Base-by-base conservation (phyloP, 2,888 invertebrate genomes). In the Stenodema calcarata region DNA sequence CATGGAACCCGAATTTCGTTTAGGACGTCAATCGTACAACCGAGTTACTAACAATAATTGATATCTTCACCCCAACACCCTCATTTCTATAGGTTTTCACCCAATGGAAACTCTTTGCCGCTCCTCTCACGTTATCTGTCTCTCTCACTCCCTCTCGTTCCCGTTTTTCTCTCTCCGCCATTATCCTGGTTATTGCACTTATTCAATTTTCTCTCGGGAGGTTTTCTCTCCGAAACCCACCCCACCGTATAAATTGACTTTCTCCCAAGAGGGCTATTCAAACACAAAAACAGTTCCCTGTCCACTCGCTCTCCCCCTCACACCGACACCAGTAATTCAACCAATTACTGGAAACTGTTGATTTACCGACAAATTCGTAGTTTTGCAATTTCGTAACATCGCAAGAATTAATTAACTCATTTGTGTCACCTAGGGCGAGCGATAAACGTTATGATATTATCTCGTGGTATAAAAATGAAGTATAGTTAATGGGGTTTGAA, bases 351-450 rank as follows among this genome's bases (percentile, higher is more conserved):
- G 12, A 12, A 73, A 73, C 62, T 70, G 62, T 69, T 82, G 82
- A 82, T 82, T 82, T 82, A 82, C 82, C 42, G 82, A 30, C 82
- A 41, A 82, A 82, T 82, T 82, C 41, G 82, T 62, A 62, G 62
- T 82, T 35, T 69, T 62, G n/a, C n/a, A n/a, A n/a, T n/a, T n/a
- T n/a, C n/a, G n/a, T 12, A 82, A 82, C 82, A 47, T 82, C 82
- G 82, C 42, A 23, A 35, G 62, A 82, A 82, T 82, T 82, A 82
- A 82, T 82, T 82, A 82, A 82, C 82, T 82, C 41, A 47, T 69
- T 82, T 82, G 30, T 28, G 69, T 41, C 69, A 62, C 62, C 82
- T 35, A 30, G 27, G n/a, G 69, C 62, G 23, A 35, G 62, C 82
- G 70, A 82, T 82, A 82, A 82, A 81, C 80, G 80, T 42, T 62